These are phyloP conservation scores for Drosophila buzzatii DNA, from an alignment of 2,888 invertebrate genomes.

Conservation along the genomic window DNA sequence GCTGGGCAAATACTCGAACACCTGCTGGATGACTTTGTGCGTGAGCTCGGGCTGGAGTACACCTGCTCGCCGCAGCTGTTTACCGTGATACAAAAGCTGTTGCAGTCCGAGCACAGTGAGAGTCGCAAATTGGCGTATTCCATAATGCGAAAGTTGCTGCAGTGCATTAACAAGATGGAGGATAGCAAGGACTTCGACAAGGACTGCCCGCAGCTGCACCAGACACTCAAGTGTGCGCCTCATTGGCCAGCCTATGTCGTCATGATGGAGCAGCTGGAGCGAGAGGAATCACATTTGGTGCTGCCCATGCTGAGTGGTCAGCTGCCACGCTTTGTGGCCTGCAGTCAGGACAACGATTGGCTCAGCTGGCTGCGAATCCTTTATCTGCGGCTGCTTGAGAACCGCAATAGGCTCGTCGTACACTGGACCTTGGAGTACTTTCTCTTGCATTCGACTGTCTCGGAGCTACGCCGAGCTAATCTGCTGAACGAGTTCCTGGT, in stretches of 20 bases:
- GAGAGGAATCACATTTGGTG: slow-evolving; percentile 79
- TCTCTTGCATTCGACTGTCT: slow-evolving; percentile 40
- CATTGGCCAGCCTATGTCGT: slow-evolving; percentile 69
- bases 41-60: slow-evolving; percentile 32
- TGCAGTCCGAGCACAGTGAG: slow-evolving; percentile 55
- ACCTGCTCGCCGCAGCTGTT: slow-evolving; percentile 41
- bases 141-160: slow-evolving; percentile 54
- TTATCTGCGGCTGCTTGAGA: slow-evolving; percentile 65
- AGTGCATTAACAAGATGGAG: slow-evolving; percentile 14
- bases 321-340: slow-evolving; percentile 33
- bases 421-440: slow-evolving; percentile 77
- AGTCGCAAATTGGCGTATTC: slow-evolving; percentile 65
- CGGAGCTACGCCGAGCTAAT: slow-evolving; percentile 46
- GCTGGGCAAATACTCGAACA: slow-evolving; percentile 59
- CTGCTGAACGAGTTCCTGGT: slow-evolving; percentile 60
- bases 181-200: neutral
- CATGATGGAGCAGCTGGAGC: slow-evolving; percentile 77
- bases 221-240: slow-evolving; percentile 10
- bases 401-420: slow-evolving; percentile 68
- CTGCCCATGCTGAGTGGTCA: slow-evolving; percentile 68
- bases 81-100: slow-evolving; percentile 49
- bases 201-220: neutral
- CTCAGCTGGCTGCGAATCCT: slow-evolving; percentile 60
- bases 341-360: slow-evolving; percentile 25
- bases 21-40: slow-evolving; percentile 60